Base-by-base conservation (phyloP, 1,140 invertebrate species). In the Zaprionus nigranus region DNA sequence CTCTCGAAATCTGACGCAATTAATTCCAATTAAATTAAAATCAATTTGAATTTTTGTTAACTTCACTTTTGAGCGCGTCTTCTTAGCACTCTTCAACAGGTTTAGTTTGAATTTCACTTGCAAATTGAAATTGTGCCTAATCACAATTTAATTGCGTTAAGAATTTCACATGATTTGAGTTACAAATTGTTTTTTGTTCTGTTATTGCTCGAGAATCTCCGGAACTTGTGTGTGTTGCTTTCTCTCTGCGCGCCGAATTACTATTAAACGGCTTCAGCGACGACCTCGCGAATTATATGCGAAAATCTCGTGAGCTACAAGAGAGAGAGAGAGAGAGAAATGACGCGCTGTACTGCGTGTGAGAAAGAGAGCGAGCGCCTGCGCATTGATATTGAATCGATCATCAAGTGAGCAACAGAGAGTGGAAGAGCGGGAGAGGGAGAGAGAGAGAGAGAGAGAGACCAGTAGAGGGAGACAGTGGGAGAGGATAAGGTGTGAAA, bases 231-330 rank as follows among this genome's bases (percentile, higher is more conserved):
- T 88, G 7, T 34, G 84, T 88, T 90, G 85, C 79, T 90, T 90
- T 90, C 85, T 82, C 72, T 77, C 57, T 67, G 85, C 86, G 73
- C 79, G 81, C 76, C 82, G 82, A 90, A 78, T 81, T 83, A 79
- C 82, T 76, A 90, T 90, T 90, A 90, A 90, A 77, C 56, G 61
- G 75, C 85, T 82, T 76, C 78, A 73, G 69, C 57, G 61, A 15
- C 85, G 85, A 90, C 85, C 85, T 90, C 86, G 82, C 75, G 57
- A 90, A 90, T 90, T 90, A 90, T 85, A 77, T 82, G 85, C 82
- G 82, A 90, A 83, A 84, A 90, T 81, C 40, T 60, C 11, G 57
- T 26, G 61, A 60, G 56, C 5, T 20, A 24, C 13, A 36, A 28
- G 38, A 46, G 30, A 60, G 60, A 20, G 38, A 26, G 38, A 46